Conservation (phyloP, 2,113 vertebrate species). For the Halichoerus grypus region DNA sequence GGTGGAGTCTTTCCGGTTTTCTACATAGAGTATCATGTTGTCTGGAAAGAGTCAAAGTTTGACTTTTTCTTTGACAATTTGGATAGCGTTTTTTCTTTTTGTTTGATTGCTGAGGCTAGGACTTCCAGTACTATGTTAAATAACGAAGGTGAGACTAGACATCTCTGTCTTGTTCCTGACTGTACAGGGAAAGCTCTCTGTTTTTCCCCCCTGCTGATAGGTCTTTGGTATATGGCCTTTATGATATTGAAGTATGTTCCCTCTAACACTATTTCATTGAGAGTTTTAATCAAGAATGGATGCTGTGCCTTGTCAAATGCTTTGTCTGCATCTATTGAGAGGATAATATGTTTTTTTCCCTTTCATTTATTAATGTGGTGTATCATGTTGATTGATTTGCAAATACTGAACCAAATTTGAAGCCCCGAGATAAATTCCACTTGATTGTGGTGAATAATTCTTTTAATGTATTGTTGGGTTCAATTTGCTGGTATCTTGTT, state of each 20-base stretch:
- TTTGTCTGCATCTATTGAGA: neutral
- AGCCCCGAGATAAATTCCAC: neutral
- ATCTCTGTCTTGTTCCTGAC: neutral
- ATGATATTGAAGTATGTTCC: neutral
- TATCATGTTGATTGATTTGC: neutral
- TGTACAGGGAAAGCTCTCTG: neutral
- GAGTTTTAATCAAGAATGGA: neutral
- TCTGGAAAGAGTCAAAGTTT: neutral
- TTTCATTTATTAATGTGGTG: neutral
- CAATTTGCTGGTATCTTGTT: neutral
- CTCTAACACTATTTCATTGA: neutral
- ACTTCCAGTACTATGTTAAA: neutral
- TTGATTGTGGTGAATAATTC: neutral
- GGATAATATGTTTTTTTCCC: neutral
- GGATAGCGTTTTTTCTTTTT: neutral
- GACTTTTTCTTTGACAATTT: neutral
- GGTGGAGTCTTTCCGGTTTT: neutral
- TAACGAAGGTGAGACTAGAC: neutral
- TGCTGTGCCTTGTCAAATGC: neutral
- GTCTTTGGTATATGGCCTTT: neutral
- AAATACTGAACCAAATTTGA: neutral
- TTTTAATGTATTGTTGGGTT: neutral
- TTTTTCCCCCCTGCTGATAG: neutral
- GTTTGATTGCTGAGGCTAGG: neutral
- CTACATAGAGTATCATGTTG: neutral